Percentiles rank a stretch among this genome's conserved stretches.
These are phyloP conservation scores for Tenualosa thibaudeaui DNA, from an alignment of 2,797 vertebrate species.

Conservation along the genomic window DNA sequence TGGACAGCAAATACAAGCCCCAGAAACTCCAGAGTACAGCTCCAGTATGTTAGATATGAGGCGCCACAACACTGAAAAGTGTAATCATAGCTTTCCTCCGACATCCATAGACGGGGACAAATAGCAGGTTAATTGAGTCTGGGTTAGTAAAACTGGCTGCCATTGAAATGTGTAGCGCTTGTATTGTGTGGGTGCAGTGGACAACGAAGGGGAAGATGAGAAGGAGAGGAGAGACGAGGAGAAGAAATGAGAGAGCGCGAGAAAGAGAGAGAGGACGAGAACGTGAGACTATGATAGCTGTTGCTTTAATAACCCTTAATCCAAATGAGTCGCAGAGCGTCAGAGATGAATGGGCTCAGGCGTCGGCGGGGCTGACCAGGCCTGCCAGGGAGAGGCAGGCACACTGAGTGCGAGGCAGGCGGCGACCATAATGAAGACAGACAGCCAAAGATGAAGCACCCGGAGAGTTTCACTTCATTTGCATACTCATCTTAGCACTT, in stretches of 20 bases:
- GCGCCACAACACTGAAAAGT: not conserved
- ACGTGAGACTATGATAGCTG: not conserved
- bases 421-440: slow-evolving; percentile 7
- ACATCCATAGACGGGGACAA: not conserved
- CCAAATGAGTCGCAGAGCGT: not conserved
- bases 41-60: not conserved
- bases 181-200: not conserved
- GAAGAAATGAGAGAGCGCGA: not conserved
- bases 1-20: not conserved
- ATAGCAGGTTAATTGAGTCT: not conserved
- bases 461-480: not conserved
- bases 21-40: not conserved
- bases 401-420: not conserved
- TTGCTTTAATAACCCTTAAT: slow-evolving; percentile 20
- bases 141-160: not conserved
- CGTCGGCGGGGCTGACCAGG: not conserved
- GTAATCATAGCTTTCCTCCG: not conserved
- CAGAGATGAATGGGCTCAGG: not conserved
- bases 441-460: slow-evolving; percentile 4
- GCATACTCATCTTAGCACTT: slow-evolving; percentile 14
- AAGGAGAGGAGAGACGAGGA: not conserved
- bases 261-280: not conserved
- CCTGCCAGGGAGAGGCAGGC: not conserved
- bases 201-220: not conserved
- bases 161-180: not conserved